Base-by-base conservation (phyloP, 2,888 invertebrate species). In the Protophormia terraenovae region DNA sequence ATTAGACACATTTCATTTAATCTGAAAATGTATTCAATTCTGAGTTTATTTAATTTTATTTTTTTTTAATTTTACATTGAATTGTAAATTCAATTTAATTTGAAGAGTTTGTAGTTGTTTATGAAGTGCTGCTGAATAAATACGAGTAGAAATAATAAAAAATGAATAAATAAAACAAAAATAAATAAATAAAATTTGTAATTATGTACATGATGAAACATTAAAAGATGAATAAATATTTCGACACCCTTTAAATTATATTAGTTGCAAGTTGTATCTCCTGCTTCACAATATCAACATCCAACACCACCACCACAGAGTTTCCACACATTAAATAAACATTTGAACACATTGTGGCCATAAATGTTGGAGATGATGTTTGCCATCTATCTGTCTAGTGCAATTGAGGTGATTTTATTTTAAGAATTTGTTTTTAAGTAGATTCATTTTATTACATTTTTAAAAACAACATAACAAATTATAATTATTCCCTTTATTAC, bases 171-270 rank as follows among this genome's bases (percentile, higher is more conserved):
- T 67, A n/a, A 47, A 58, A 45, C 12, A 35, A 69, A 76, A 62
- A 76, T 69, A 81, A 81, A 75, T 69, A 81, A 76, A 82, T 69
- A 73, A 53, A 69, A 45, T 55, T 82, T 76, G 32, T 82, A 71
- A 82, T 82, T 71, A 71, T 76, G 62, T 12, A 60, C 50, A 32
- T 50, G 84, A 76, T 84, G 84, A 80, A 80, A 80, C 66, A 69
- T 76, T 67, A 53, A 84, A 73, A 73, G 35, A 47, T 71, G 22
- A 82, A 69, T 85, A 85, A 85, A 85, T 83, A 79, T 83, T 85
- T 85, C 85, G 41, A 78, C 85, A 83, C 73, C 10, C 45, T 45
- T 66, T 64, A 79, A 82, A 84, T 79, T 45, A 81, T 53, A 83
- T 71, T 66, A 35, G 47, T 73, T 80, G 73, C 73, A 80, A 64